Percentiles rank a stretch among this genome's conserved stretches.
These are phyloP conservation scores for Sycophila sp. DNA, from an alignment of 1,140 invertebrate species.

Conservation along the genomic window DNA sequence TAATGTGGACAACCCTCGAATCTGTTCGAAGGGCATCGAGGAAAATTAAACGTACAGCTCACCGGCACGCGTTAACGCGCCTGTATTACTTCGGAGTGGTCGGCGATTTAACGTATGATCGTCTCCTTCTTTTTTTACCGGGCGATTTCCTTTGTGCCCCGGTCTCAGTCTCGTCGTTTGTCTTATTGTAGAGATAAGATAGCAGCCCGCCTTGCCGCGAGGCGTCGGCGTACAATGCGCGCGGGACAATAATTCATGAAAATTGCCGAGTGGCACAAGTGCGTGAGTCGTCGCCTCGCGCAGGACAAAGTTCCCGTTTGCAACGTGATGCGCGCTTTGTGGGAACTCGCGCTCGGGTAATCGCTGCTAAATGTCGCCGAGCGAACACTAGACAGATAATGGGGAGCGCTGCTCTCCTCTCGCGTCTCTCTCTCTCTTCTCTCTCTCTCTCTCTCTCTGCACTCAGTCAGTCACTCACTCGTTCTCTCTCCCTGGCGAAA, in stretches of 20 bases:
- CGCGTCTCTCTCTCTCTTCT: no score
- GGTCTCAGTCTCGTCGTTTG: not conserved
- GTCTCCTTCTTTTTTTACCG: not conserved
- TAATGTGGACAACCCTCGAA: no score
- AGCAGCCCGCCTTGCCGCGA: not conserved
- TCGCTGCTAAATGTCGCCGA: conserved; percentile 35
- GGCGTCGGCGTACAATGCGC: conserved; percentile 1
- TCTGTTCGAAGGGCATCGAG: no score
- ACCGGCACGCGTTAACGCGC: not conserved
- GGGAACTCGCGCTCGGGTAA: conserved; percentile 32
- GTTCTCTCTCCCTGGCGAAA: not conserved
- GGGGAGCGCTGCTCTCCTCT: not conserved
- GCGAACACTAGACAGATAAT: not conserved
- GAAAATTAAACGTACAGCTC: no score
- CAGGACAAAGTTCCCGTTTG: not conserved
- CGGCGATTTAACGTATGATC: not conserved
- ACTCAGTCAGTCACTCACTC: no score
- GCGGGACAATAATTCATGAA: conserved; percentile 36
- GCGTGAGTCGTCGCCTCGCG: no score
- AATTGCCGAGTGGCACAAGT: conserved; percentile 14
- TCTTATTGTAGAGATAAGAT: not conserved
- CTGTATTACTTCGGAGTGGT: not conserved
- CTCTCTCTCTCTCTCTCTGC: no score
- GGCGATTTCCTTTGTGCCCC: not conserved
- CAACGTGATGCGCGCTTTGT: conserved; percentile 9